These are phyloP conservation scores for Neotoma lepida DNA, from an alignment of 2,113 vertebrate genomes.

Conservation along the genomic window DNA sequence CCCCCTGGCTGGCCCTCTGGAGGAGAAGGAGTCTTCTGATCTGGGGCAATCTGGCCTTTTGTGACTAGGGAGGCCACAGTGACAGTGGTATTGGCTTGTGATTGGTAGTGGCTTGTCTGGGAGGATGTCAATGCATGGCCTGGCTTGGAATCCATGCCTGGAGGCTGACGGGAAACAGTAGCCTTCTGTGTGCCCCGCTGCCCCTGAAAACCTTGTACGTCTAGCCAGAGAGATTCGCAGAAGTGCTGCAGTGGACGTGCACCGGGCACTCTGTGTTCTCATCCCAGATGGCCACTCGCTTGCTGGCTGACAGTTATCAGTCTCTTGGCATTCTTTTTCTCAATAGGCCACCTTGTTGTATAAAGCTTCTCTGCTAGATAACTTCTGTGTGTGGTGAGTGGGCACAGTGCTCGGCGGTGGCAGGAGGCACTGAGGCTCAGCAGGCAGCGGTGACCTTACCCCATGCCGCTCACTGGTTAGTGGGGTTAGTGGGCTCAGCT, in stretches of 20 bases:
- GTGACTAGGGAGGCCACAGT: neutral
- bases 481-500: neutral
- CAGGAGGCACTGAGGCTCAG: rapidly evolving
- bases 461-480: neutral
- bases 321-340: neutral
- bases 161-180: neutral
- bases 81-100: neutral
- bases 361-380: neutral
- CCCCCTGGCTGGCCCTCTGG: neutral
- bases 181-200: neutral
- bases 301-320: neutral
- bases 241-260: neutral
- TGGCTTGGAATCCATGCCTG: neutral
- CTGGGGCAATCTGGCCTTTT: conserved; percentile 21
- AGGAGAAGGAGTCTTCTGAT: neutral
- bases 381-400: no score
- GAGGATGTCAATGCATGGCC: neutral
- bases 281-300: neutral
- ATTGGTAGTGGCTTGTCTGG: neutral
- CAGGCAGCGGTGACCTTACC: neutral
- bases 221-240: neutral
- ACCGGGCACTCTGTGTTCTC: neutral
- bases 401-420: neutral
- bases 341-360: neutral
- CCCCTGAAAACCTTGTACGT: neutral